Evolutionary conservation across 2,888 invertebrate species (phyloP).

Genomic region (Epistrophella euchroma): DNA sequence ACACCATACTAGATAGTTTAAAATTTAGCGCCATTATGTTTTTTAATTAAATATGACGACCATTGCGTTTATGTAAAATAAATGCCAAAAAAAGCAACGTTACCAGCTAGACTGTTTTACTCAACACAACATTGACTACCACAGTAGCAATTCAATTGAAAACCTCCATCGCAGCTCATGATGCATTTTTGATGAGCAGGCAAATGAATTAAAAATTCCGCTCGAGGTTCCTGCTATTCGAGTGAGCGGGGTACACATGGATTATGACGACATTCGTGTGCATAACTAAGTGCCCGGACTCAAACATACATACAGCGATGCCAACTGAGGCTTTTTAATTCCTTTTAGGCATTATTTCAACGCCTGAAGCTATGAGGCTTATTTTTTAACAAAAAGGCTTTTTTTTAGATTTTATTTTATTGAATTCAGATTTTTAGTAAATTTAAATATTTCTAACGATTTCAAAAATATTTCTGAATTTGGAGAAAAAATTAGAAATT

Average conservation of each 20-base stretch:
- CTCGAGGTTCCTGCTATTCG: slow-evolving; percentile 7
- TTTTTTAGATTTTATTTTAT: no score
- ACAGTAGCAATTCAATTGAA: slow-evolving; percentile 57
- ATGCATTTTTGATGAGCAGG: slow-evolving; percentile 64
- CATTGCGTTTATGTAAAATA: not conserved
- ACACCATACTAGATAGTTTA: no score
- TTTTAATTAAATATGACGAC: not conserved
- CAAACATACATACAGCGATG: not conserved
- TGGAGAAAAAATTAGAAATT: no score
- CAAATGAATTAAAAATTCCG: slow-evolving; percentile 66
- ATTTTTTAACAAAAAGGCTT: no score
- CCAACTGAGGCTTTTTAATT: no score
- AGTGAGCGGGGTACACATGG: not conserved
- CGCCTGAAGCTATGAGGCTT: no score
- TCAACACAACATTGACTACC: not conserved
- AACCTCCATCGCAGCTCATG: slow-evolving; percentile 51
- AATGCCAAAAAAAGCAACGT: not conserved
- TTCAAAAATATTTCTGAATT: no score
- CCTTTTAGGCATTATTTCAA: no score
- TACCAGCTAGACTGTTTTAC: not conserved
- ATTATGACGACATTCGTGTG: slow-evolving; percentile 41
- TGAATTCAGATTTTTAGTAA: no score
- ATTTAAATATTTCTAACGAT: no score
- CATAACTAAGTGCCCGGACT: slow-evolving; percentile 7
- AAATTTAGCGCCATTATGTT: no score